Evolutionary conservation across 2,888 invertebrate species (phyloP), one percentile per base, ranked within the genome.

Genomic region (Megastigmus dorsalis): DNA sequence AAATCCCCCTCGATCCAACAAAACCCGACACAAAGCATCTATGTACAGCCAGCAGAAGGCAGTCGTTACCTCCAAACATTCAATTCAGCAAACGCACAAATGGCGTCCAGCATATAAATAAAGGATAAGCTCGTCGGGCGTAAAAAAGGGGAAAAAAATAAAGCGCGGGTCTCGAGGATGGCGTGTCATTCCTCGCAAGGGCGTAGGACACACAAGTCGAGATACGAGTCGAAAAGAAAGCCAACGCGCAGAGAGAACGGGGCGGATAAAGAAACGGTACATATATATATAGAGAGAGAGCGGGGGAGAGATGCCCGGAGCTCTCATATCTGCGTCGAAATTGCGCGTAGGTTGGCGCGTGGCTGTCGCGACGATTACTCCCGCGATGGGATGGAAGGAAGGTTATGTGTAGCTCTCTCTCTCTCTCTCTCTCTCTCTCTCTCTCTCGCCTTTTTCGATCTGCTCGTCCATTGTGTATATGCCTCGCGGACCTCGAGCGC

Each of bases 81-180:
- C 48, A 23, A 23, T 48, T 23, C 9, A 2, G 9, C 10, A 23
- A 48, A 48, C n/a, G 9, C 41, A 9, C 3, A 7, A 74, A 73
- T 75, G 77, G 76, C 71, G 77, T n/a, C 74, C 75, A 76, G 15
- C 63, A 63, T n/a, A n/a, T 63, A 50, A 79, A 77, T 76, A 77
- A n/a, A 74, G 60, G 74, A 72, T 45, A 57, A 43, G 65, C 75
- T 70, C 67, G 48, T 9, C 0, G 54, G 0, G 18, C 28, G 48
- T n/a, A 50, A 50, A 50, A 5, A 28, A n/a, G n/a, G n/a, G n/a
- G n/a, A n/a, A n/a, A n/a, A n/a, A n/a, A n/a, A n/a, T n/a, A n/a
- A n/a, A 43, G 18, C 18, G 43, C n/a, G 36, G 13, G 26, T 10
- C 3, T 0, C 9, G 20, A 50, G n/a, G 26, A 28, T 10, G 41